Conservation (phyloP, 2,797 vertebrate species). For the Thalassophryne amazonica region DNA sequence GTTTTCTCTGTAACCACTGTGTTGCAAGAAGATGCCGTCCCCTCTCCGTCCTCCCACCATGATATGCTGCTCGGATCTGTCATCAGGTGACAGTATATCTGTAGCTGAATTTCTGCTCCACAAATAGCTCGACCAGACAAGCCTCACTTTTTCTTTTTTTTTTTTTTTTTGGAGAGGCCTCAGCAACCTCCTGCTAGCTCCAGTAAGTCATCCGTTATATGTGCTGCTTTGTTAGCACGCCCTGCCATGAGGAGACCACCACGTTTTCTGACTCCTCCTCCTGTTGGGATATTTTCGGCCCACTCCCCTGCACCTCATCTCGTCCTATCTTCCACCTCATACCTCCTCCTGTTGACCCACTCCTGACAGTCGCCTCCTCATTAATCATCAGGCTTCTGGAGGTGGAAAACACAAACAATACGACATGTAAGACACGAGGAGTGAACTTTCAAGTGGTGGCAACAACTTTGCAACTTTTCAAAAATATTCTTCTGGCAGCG, state of each 20-base stretch:
- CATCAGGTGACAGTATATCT: conserved; percentile 75
- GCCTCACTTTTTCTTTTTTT: conserved; percentile 67
- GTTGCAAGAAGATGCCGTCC: conserved; percentile 52
- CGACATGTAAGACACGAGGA: conserved; percentile 60
- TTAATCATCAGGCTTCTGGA: conserved; percentile 80
- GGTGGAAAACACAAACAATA: conserved; percentile 74
- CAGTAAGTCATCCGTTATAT: conserved; percentile 70
- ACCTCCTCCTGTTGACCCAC: neutral
- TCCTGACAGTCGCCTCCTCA: conserved; percentile 35
- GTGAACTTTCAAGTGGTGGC: conserved; percentile 75
- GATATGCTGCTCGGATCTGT: conserved; percentile 71
- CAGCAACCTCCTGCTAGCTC: conserved; percentile 69
- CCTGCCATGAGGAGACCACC: conserved; percentile 31
- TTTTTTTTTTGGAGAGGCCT: too few species aligned
- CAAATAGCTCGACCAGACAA: conserved; percentile 80
- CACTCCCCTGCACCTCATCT: conserved; percentile 23
- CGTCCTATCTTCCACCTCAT: conserved; percentile 25
- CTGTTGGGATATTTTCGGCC: conserved; percentile 79
- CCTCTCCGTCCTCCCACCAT: conserved; percentile 20
- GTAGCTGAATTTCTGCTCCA: conserved; percentile 77
- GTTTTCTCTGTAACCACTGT: conserved; percentile 47
- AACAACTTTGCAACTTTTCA: conserved; percentile 79
- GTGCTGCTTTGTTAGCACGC: conserved; percentile 58
- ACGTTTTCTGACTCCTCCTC: conserved; percentile 47
- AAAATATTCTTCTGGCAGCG: conserved; percentile 73